These are phyloP conservation scores for Trachelus stipa DNA, from an alignment of 2,888 invertebrate genomes.

Conservation along the genomic window DNA sequence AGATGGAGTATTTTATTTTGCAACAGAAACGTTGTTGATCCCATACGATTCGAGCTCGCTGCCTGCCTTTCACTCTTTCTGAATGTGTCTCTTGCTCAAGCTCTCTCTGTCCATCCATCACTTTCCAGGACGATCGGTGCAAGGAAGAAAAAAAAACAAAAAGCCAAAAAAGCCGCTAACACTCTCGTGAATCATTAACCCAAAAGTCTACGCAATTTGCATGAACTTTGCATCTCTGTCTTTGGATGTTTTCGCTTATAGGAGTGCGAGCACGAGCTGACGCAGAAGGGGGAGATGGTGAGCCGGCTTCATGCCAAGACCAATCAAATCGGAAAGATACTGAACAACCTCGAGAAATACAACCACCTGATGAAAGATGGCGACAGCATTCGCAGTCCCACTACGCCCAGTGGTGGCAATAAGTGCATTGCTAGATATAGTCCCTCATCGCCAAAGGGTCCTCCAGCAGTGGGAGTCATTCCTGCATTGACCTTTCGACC, in stretches of 20 bases:
- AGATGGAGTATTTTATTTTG: constrained; percentile 5
- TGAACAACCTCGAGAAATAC: constrained; percentile 90
- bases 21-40: constrained; percentile 4
- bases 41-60: not conserved
- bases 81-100: not conserved
- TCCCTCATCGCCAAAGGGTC: constrained; percentile 51
- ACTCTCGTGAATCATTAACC: not conserved
- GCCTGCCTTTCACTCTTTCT: constrained; percentile 1
- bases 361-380: constrained; percentile 77
- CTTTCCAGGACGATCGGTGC: not conserved
- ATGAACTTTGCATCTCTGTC: constrained; percentile 29
- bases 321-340: constrained; percentile 93
- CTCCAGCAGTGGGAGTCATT: constrained; percentile 17
- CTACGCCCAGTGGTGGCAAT: constrained; percentile 57
- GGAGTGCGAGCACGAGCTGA: constrained; percentile 96
- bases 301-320: constrained; percentile 95
- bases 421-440: constrained; percentile 53
- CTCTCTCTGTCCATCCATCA: not conserved
- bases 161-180: not conserved
- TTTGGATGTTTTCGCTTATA: constrained; percentile 68
- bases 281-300: constrained; percentile 96
- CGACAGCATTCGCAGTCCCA: constrained; percentile 66
- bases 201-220: not conserved
- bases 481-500: not conserved
- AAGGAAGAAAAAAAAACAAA: not conserved